Percentiles rank a stretch among this genome's conserved stretches.
Evolutionary conservation across 2,113 vertebrate species (phyloP).

Genomic region (Percina caprodes): DNA sequence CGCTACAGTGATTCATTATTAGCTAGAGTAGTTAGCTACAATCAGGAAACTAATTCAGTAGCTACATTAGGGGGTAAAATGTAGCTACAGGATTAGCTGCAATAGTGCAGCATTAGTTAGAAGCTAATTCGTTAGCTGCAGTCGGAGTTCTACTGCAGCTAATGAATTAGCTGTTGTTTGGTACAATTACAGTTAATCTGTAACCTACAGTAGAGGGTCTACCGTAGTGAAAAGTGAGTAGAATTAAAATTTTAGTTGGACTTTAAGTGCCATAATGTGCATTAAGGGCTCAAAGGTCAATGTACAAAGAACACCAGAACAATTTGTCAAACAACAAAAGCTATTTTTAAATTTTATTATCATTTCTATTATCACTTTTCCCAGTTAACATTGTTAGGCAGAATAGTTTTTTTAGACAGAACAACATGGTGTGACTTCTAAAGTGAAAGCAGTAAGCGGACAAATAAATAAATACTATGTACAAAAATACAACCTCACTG

Average conservation of each 20-base stretch:
- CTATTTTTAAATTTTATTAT: constrained; percentile 40
- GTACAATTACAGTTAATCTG: no score
- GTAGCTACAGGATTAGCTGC: no score
- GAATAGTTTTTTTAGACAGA: constrained; percentile 47
- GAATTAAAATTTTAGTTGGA: neutral
- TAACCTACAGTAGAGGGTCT: no score
- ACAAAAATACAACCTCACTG: constrained; percentile 81
- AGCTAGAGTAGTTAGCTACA: no score
- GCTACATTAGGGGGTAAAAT: no score
- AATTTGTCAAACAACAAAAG: constrained; percentile 52
- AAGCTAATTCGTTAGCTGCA: no score
- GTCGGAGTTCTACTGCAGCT: no score
- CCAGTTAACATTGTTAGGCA: constrained; percentile 61
- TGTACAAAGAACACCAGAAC: constrained; percentile 7
- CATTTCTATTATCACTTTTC: constrained; percentile 53
- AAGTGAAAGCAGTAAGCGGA: constrained; percentile 62
- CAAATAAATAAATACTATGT: constrained; percentile 72
- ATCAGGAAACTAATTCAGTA: no score
- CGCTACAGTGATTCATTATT: no score
- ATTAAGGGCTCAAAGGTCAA: neutral
- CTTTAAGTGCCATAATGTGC: neutral
- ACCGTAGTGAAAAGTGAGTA: no score
- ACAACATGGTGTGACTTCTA: constrained; percentile 56
- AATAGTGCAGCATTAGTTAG: no score
- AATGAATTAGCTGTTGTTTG: no score